A percentile compares a stretch with the other conserved stretches of the same genome.
These are phyloP conservation scores for Datnioides undecimradiatus DNA, from an alignment of 2,113 vertebrate species.

Conservation along the genomic window DNA sequence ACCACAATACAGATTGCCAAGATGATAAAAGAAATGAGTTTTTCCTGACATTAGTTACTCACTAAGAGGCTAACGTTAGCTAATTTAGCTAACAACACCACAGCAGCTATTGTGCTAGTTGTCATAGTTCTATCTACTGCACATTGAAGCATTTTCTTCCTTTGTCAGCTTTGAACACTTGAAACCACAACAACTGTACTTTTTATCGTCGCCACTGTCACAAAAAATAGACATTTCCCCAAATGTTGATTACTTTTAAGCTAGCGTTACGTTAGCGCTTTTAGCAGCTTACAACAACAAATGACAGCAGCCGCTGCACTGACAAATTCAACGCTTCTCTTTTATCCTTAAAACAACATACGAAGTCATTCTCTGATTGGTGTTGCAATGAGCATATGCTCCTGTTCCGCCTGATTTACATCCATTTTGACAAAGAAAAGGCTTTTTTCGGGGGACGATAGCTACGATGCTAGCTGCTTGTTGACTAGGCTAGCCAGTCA, in stretches of 20 bases:
- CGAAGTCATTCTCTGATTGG: accelerated
- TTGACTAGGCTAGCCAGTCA: constrained; percentile 36
- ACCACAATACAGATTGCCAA: not conserved
- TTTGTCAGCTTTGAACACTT: not conserved
- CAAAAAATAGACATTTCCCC: accelerated
- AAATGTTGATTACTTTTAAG: not conserved
- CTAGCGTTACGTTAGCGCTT: not conserved
- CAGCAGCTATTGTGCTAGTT: not conserved
- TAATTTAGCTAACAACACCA: not conserved
- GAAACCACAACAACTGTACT: not conserved
- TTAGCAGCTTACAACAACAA: constrained; percentile 31
- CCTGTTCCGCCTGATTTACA: constrained; percentile 93
- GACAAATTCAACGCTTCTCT: not conserved
- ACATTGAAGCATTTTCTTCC: not conserved
- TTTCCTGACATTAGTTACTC: not conserved
- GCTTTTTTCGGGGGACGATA: constrained; percentile 12
- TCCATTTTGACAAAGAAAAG: constrained; percentile 85
- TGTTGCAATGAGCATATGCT: constrained; percentile 65
- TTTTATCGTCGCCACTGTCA: not conserved
- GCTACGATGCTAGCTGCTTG: constrained; percentile 44
- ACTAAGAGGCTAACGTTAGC: not conserved
- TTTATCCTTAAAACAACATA: not conserved
- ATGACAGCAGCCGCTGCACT: not conserved
- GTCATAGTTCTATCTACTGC: not conserved
- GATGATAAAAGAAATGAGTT: not conserved